A percentile compares a stretch with the other conserved stretches of the same genome.
Evolutionary conservation across 2,888 invertebrate genomes (phyloP).

Genomic region (Ectropis crepuscularia): DNA sequence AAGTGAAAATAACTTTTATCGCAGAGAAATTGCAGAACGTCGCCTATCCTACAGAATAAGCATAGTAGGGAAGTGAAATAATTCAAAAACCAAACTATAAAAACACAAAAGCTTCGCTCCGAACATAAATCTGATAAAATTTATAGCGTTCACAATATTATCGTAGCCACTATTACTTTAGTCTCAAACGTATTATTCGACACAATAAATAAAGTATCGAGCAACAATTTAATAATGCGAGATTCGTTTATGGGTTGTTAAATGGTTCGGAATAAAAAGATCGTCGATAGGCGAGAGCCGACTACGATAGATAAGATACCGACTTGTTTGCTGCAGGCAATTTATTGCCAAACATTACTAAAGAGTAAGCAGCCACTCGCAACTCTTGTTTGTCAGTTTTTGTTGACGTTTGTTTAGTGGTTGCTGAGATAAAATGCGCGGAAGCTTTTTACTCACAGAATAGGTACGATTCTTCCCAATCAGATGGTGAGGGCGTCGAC

Average conservation of each 20-base stretch:
- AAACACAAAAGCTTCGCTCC: neutral
- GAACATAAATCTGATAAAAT: neutral
- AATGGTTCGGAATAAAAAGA: slow-evolving; percentile 76
- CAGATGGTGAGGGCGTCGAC: slow-evolving; percentile 35
- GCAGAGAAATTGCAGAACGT: too few species aligned
- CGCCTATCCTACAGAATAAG: too few species aligned
- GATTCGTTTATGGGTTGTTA: slow-evolving; percentile 64
- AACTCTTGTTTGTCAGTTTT: slow-evolving; percentile 47
- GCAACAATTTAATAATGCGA: slow-evolving; percentile 55
- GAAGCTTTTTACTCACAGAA: slow-evolving; percentile 29
- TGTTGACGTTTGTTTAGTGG: slow-evolving; percentile 31
- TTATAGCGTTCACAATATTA: slow-evolving; percentile 9
- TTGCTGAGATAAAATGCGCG: slow-evolving; percentile 31
- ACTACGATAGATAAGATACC: slow-evolving; percentile 56
- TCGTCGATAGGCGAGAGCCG: slow-evolving; percentile 57
- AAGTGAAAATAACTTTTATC: too few species aligned
- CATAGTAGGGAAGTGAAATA: too few species aligned
- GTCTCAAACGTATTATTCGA: slow-evolving; percentile 27
- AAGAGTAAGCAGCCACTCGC: slow-evolving; percentile 48
- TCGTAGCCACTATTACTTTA: slow-evolving; percentile 5
- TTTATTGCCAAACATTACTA: slow-evolving; percentile 67
- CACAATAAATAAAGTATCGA: slow-evolving; percentile 20
- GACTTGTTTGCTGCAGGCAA: slow-evolving; percentile 67
- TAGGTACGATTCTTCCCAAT: slow-evolving; percentile 18
- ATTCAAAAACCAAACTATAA: neutral